Evolutionary conservation across 1,140 invertebrate species (phyloP).

Genomic region (Myzus persicae): DNA sequence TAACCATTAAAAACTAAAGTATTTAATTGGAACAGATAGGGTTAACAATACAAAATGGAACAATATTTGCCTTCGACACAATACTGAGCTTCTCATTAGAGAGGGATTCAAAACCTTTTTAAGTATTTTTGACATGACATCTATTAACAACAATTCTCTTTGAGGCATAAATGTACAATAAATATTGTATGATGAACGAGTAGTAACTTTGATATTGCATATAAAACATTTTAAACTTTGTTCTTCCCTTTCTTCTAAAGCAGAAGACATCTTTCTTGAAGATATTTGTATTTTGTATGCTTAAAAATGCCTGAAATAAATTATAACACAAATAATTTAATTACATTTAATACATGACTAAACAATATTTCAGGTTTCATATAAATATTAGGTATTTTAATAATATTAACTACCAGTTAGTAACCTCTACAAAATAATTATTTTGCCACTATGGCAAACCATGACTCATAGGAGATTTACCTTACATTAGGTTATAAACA

Average conservation of each 20-base stretch:
- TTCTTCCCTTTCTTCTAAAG: slow-evolving; percentile 56
- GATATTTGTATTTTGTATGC: neutral
- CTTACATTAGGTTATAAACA: too few relatives aligned
- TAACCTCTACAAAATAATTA: neutral
- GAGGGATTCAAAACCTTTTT: slow-evolving; percentile 37
- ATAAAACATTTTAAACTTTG: slow-evolving; percentile 54
- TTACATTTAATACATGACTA: neutral
- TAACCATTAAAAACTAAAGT: neutral
- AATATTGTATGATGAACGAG: slow-evolving; percentile 42
- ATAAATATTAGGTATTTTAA: neutral
- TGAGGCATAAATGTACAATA: slow-evolving; percentile 52
- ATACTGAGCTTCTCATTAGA: slow-evolving; percentile 39
- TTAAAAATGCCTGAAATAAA: slow-evolving; percentile 22
- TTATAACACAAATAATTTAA: neutral
- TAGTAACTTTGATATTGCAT: slow-evolving; percentile 47
- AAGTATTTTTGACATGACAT: slow-evolving; percentile 54
- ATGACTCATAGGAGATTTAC: neutral
- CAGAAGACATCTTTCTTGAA: slow-evolving; percentile 15
- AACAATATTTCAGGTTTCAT: neutral
- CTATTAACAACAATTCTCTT: slow-evolving; percentile 23
- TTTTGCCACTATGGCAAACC: neutral
- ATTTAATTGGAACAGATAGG: neutral
- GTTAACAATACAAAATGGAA: neutral
- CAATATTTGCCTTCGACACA: slow-evolving; percentile 50
- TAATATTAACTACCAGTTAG: neutral